Base-by-base conservation (phyloP, 2,888 invertebrate genomes). In the Operophtera brumata region DNA sequence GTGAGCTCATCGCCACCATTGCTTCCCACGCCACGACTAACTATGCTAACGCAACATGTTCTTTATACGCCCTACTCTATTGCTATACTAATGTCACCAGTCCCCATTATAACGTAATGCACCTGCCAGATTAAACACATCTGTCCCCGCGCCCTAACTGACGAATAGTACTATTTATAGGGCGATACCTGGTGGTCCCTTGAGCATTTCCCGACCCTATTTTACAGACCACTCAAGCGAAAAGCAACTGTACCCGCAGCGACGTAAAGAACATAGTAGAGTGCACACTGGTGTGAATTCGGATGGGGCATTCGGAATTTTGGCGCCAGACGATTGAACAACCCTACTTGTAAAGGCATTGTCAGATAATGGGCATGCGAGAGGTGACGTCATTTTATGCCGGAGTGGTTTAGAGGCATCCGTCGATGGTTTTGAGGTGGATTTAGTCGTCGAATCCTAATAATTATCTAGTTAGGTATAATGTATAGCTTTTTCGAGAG, bases 281-380 rank as follows among this genome's bases (percentile, higher is more conserved):
- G 43, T 61, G 55, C 20, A 9, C 10, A 8, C 35, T n/a, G 12
- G 20, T 37, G 39, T 6, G 10, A 41, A 34, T 50, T 39, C 54
- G 63, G 71, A 70, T 73, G 73, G 71, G 71, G 44, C 59, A 75
- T 71, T 72, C 71, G 76, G 72, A 71, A 75, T 78, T 78, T 80
- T 77, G 85, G 85, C 85, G 85, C 85, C 85, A 85, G 78, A 76
- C 77, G 75, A 77, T 76, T 71, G 78, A 82, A 71, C 69, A 72
- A 70, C 70, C 74, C 74, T 75, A 68, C 68, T 70, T 65, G 68
- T 64, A 69, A 68, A 70, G 61, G 61, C 65, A 64, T 65, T 65
- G 47, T 66, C 60, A 65, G 70, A 75, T 71, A 54, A 54, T 69
- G 55, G 58, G 61, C 76, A 75, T 69, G 78, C 70, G 37, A 54